phyloP scores from a whole-genome alignment of 2,888 invertebrate genomes.

The Chrysolina oricalcia region DNA sequence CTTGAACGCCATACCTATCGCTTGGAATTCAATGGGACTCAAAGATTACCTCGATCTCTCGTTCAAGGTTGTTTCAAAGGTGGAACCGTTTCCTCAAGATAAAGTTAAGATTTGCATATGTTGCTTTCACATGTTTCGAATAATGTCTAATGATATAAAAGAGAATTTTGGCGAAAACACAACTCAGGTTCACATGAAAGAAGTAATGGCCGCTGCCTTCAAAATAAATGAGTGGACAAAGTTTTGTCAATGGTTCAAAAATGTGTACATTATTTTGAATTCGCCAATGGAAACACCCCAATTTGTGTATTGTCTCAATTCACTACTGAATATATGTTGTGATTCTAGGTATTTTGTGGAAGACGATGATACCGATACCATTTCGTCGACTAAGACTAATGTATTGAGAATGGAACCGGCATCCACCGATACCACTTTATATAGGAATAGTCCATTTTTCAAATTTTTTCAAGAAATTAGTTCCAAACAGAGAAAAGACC shows the following conservation, averaged over 20 bases:
- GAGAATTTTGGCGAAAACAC: neutral
- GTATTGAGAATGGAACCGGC: too few relatives aligned
- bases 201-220: neutral
- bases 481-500: neutral
- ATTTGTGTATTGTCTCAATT: neutral
- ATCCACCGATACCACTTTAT: too few relatives aligned
- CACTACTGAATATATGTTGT: conserved; percentile 17
- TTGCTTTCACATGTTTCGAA: conserved; percentile 12
- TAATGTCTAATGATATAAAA: neutral
- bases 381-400: neutral
- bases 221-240: neutral
- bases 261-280: neutral
- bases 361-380: neutral
- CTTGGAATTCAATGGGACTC: conserved; percentile 30
- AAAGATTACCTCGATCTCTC: neutral
- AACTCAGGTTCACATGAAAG: neutral
- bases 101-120: neutral
- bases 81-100: neutral
- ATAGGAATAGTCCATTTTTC: neutral
- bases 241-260: conserved; percentile 3
- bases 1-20: conserved; percentile 44
- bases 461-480: neutral
- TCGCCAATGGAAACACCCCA: conserved; percentile 6
- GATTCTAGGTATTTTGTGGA: neutral
- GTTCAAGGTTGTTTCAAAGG: neutral